A percentile compares a stretch with the other conserved stretches of the same genome.
These are phyloP conservation scores for Galeopterus variegatus DNA, from an alignment of 2,113 vertebrate genomes.

Conservation along the genomic window DNA sequence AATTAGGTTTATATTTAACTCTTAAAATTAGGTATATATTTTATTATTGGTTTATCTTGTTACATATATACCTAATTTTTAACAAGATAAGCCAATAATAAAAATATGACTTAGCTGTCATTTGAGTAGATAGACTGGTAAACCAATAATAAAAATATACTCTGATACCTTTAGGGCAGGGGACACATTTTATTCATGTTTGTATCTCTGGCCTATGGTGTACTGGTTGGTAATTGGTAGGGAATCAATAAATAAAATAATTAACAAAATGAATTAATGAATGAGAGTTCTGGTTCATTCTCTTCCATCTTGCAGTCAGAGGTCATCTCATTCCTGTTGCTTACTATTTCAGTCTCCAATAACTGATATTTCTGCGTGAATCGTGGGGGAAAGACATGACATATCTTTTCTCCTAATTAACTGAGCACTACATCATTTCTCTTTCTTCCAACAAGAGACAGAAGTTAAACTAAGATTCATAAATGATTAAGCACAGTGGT, in stretches of 20 bases:
- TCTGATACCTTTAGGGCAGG: background rate
- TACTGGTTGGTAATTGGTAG: background rate
- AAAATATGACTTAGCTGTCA: too few species aligned
- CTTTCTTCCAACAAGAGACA: background rate
- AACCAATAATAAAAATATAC: too few species aligned
- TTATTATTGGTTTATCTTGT: background rate
- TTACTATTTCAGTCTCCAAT: background rate
- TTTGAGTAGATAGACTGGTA: too few species aligned
- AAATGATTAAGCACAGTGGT: background rate
- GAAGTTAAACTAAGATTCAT: constrained; percentile 3
- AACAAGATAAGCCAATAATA: too few species aligned
- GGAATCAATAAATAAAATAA: background rate
- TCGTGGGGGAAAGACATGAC: background rate
- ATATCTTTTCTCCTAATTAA: constrained; percentile 33
- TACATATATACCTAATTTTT: too few species aligned
- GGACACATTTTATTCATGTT: background rate
- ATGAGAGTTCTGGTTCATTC: background rate
- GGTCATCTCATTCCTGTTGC: background rate
- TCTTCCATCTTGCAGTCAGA: background rate
- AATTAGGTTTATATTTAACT: background rate
- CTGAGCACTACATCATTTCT: background rate
- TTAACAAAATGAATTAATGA: background rate
- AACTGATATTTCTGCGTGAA: background rate
- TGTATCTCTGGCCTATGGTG: background rate
- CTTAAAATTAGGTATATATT: background rate